These are phyloP conservation scores for Drosophila tripunctata DNA, from an alignment of 2,888 invertebrate genomes.

Conservation along the genomic window DNA sequence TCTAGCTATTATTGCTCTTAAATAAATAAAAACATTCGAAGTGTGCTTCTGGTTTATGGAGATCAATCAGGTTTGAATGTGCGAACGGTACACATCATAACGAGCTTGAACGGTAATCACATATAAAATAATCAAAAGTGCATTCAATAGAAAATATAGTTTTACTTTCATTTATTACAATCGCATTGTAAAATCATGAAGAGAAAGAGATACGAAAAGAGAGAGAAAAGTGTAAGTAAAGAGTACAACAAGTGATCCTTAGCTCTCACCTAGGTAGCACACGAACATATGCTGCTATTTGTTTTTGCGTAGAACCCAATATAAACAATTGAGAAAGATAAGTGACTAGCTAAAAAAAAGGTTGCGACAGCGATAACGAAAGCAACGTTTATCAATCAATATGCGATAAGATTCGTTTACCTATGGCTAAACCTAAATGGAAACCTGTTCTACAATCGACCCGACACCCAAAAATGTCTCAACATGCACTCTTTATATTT, in stretches of 20 bases:
- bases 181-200: neutral
- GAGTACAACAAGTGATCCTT: neutral
- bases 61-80: too few species aligned
- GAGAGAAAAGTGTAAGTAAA: neutral
- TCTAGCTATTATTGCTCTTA: too few species aligned
- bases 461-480: constrained; percentile 11
- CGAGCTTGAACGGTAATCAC: too few species aligned
- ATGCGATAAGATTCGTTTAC: constrained; percentile 63
- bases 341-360: constrained; percentile 25
- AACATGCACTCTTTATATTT: too few species aligned
- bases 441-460: constrained; percentile 40
- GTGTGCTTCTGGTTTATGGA: too few species aligned
- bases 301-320: constrained; percentile 29
- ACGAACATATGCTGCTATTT: constrained; percentile 23
- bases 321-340: constrained; percentile 43
- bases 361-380: constrained; percentile 33
- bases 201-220: neutral
- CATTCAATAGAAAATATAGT: too few species aligned
- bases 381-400: constrained; percentile 59
- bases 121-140: too few species aligned
- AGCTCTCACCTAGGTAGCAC: constrained; percentile 11
- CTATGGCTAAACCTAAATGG: constrained; percentile 45
- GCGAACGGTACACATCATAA: too few species aligned
- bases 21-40: too few species aligned
- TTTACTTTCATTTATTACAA: too few species aligned